Evolutionary conservation across 2,888 invertebrate species (phyloP).

Genomic region (Polylopha cassiicola): DNA sequence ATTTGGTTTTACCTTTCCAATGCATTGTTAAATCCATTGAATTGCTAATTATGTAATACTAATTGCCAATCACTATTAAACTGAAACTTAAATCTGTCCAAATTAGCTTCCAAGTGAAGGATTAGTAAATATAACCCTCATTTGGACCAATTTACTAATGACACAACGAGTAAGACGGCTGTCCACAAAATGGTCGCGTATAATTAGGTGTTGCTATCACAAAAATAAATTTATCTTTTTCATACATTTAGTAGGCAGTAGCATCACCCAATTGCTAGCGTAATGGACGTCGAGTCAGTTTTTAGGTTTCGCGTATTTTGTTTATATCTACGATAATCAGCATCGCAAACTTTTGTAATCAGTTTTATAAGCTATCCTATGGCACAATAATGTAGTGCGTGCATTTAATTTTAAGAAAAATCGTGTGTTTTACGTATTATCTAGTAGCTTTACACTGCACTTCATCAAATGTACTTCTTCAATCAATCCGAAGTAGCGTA

Average conservation of each 20-base stretch:
- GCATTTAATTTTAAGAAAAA: slow-evolving; percentile 49
- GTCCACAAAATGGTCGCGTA: slow-evolving; percentile 28
- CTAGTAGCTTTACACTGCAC: slow-evolving; percentile 46
- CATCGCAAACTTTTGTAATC: slow-evolving; percentile 70
- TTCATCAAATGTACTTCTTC: slow-evolving; percentile 43
- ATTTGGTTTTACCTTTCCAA: too few relatives aligned
- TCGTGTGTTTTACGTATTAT: slow-evolving; percentile 53
- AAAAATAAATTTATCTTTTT: slow-evolving; percentile 65
- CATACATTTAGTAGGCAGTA: slow-evolving; percentile 66
- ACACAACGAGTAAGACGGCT: slow-evolving; percentile 21
- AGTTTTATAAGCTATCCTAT: slow-evolving; percentile 60
- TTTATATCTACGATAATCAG: slow-evolving; percentile 73
- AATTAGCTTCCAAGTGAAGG: too few relatives aligned
- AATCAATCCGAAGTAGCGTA: slow-evolving; percentile 31
- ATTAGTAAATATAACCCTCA: neutral
- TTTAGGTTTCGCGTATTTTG: slow-evolving; percentile 65
- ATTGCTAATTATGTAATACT: too few relatives aligned
- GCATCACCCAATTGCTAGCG: slow-evolving; percentile 63
- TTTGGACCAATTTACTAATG: slow-evolving; percentile 22
- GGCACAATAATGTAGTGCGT: slow-evolving; percentile 63
- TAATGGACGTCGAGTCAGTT: slow-evolving; percentile 71
- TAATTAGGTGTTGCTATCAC: slow-evolving; percentile 54
- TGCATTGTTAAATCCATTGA: too few relatives aligned
- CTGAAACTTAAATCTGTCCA: too few relatives aligned
- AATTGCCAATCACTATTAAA: too few relatives aligned